phyloP scores from a whole-genome alignment of 30 jellyfish, hydroid and myxozoan species.

The Hydractinia symbiolongicarpus region DNA sequence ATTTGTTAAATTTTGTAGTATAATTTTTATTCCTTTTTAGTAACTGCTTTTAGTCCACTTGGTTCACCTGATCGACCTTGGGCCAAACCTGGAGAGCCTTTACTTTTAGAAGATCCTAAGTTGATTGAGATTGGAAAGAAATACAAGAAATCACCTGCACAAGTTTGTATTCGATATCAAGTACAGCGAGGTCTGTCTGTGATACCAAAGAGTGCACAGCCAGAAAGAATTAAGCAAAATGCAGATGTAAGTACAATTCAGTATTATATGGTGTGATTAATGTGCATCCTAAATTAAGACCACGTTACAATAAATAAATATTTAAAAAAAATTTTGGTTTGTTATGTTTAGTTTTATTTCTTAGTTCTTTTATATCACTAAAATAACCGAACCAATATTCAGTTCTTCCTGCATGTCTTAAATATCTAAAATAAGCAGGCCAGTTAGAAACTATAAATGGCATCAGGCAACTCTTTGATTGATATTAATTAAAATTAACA shows the following conservation, averaged over 20 bases:
- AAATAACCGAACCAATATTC: too few species aligned
- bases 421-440: too few species aligned
- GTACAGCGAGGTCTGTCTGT: constrained; percentile 71
- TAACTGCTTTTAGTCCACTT: constrained; percentile 94
- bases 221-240: constrained; percentile 88
- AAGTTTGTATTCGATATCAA: constrained; percentile 78
- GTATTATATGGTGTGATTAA: background rate
- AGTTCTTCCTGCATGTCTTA: too few species aligned
- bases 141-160: constrained; percentile 82
- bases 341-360: background rate
- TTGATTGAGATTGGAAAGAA: constrained; percentile 48
- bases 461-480: background rate
- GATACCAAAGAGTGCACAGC: constrained; percentile 84
- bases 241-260: constrained; percentile 44
- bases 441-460: too few species aligned
- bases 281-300: too few species aligned
- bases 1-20: too few species aligned
- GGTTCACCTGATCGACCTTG: constrained; percentile 99
- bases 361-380: too few species aligned
- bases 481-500: background rate
- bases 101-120: constrained; percentile 73
- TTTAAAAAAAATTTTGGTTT: background rate
- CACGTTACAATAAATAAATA: background rate
- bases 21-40: constrained; percentile 23
- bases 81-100: constrained; percentile 97